These are phyloP conservation scores for Philereme vetulata DNA, from an alignment of 2,888 invertebrate species.

Conservation along the genomic window DNA sequence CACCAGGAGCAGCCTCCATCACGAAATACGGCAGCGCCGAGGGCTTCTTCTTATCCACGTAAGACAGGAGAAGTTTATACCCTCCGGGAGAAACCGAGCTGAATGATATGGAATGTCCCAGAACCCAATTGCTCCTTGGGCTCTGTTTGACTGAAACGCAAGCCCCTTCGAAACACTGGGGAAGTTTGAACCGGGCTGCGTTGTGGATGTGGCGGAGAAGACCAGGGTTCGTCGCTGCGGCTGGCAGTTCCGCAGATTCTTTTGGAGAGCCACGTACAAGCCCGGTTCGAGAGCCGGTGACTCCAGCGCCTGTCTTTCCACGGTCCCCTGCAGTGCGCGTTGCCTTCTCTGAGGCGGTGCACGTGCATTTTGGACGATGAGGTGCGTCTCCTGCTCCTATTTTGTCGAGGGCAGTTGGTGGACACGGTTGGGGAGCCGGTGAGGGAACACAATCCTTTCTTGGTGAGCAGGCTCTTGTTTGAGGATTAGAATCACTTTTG, in stretches of 20 bases:
- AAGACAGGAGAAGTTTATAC: constrained; percentile 70
- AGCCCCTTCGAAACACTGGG: constrained; percentile 79
- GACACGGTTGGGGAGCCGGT: constrained; percentile 18
- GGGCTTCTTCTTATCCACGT: constrained; percentile 62
- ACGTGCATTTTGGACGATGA: constrained; percentile 42
- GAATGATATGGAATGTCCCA: constrained; percentile 72
- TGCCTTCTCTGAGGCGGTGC: constrained; percentile 42
- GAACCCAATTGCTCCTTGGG: constrained; percentile 62
- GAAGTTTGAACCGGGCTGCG: constrained; percentile 69
- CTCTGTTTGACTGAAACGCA: constrained; percentile 68
- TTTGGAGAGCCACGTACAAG: constrained; percentile 42
- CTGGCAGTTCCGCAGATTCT: constrained; percentile 55
- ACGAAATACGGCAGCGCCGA: constrained; percentile 70
- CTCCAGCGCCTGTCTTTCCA: constrained; percentile 77
- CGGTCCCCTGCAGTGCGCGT: constrained; percentile 58
- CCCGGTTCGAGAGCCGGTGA: constrained; percentile 70
- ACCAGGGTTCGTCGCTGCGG: constrained; percentile 66
- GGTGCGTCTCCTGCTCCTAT: constrained; percentile 34
- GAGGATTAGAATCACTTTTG: constrained; percentile 52
- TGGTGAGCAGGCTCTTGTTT: constrained; percentile 48
- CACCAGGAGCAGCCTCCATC: constrained; percentile 77
- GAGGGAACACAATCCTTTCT: constrained; percentile 34
- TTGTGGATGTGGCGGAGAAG: constrained; percentile 74
- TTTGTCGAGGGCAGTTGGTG: constrained; percentile 17
- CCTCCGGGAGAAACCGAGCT: constrained; percentile 79